These are phyloP conservation scores for Craseonycteris thonglongyai DNA, from an alignment of 2,113 vertebrate species.

Conservation along the genomic window DNA sequence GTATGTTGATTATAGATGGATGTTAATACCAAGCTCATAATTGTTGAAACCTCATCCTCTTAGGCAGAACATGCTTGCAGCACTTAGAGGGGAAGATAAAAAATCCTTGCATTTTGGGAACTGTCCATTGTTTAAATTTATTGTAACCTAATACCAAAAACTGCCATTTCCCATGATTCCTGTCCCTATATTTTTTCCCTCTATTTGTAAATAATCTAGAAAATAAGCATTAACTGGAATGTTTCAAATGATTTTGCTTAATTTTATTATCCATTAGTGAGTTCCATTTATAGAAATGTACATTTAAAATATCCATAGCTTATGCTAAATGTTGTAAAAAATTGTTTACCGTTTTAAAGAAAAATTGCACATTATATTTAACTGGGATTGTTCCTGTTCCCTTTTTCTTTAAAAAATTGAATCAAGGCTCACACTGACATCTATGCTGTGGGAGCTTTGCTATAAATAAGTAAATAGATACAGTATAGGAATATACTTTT, in stretches of 20 bases:
- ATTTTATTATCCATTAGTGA: constrained; percentile 60
- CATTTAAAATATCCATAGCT: constrained; percentile 71
- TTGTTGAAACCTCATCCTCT: neutral
- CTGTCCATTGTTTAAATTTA: constrained; percentile 25
- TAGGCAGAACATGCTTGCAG: neutral
- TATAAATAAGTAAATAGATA: constrained; percentile 78
- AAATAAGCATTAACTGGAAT: constrained; percentile 71
- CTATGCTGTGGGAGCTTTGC: constrained; percentile 76
- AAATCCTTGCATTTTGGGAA: neutral
- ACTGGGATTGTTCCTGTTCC: constrained; percentile 72
- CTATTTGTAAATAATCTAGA: constrained; percentile 65
- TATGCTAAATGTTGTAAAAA: constrained; percentile 80
- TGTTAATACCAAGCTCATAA: neutral
- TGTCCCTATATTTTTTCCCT: constrained; percentile 15
- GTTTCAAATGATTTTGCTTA: constrained; percentile 65
- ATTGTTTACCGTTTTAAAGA: constrained; percentile 81
- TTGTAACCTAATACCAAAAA: constrained; percentile 57
- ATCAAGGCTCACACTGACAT: constrained; percentile 73
- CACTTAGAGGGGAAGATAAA: neutral
- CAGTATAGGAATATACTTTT: constrained; percentile 83
- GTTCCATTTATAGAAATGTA: constrained; percentile 73
- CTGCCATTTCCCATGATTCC: constrained; percentile 37
- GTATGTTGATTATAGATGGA: neutral
- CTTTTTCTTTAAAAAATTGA: constrained; percentile 59
- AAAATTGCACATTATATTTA: constrained; percentile 82